Base-by-base conservation (phyloP, 30 jellyfish, hydroid and myxozoan species). In the Chrysaora quinquecirrha region DNA sequence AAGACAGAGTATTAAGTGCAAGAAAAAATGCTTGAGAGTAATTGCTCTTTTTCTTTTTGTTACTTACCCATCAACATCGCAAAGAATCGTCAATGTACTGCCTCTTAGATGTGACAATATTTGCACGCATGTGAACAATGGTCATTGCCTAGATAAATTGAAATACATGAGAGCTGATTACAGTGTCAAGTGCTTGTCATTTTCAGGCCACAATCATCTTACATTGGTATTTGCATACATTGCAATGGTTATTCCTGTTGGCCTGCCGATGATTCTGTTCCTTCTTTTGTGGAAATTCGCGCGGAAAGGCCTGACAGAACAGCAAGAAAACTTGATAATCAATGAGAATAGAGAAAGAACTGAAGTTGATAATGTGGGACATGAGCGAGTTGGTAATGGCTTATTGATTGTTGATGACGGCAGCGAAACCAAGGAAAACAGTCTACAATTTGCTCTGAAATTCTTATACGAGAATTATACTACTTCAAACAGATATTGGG, bases 401-500 rank as follows among this genome's bases (percentile, higher is more conserved):
- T 38, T 38, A 38, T 14, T 38, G 54, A 38, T 38, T 38, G 14
- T 38, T 38, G 54, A 14, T 14, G 14, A 14, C 11, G 14, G 14
- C 14, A 3, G 54, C 14, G 14, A 38, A 14, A 38, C 6, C 14
- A 14, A 38, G 54, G 54, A 38, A 38, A 38, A 14, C 14, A 38
- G 9, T 12, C 78, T 18, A 30, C 54, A 18, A 62, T 20, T 18
- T 65, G 80, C 89, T 27, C 80, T 78, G 25, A 78, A 65, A 34
- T 34, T 78, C 34, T 32, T 69, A 6, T 60, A 78, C 43, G 89
- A 70, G 16, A 78, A 78, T 38, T 78, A 78, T 80, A 63, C 43
- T 50, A 27, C 71, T 34, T 43, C 80, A 7, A 27, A 77, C 80
- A 58, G 89, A 77, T 78, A 78, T 43, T 78, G 89, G 89, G 89